Evolutionary conservation across 92 coral and sea anemone species (phyloP), one percentile per base, ranked within the genome.

Genomic region (Porites evermanni): DNA sequence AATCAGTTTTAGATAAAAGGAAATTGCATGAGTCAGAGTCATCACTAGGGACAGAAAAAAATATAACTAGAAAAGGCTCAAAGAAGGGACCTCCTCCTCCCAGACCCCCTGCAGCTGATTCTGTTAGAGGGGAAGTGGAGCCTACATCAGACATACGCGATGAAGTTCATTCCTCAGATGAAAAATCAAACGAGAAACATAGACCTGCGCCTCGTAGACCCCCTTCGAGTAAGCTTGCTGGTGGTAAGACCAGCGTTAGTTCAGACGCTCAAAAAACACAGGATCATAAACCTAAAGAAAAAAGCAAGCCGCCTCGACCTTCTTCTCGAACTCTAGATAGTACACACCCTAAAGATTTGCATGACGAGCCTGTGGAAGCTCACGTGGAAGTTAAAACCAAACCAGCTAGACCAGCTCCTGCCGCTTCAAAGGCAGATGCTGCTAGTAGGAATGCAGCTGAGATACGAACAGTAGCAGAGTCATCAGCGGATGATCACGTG

Each of bases 341-440:
- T 8, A 47, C 64, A 29, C 54, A 54, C 23, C 50, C 68, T 9
- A 83, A 73, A 50, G 50, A 83, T 2, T 47, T 16, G 16, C 79
- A 23, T 18, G 53, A 50, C 7, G 72, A 53, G 50, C 44, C 79
- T 13, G 74, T 7, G 1, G 60, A 83, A 56, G 23, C 68, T 60
- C 58, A 10, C n/a, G 72, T 65, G 32, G 82, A 76, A 16, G 74
- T 88, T 50, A 94, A 85, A 59, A 74, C 83, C 17, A 92, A 88
- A 80, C 94, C 92, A 8, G 82, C 89, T 12, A 88, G 95, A 61
- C 98, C 99, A 24, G 89, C 91, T n/a, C 85, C 98, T 4, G 66
- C 87, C 24, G 88, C 23, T 32, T 51, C 64, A 3, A 61, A 19
- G 70, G 16, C 60, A 14, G 29, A 47, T 73, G 71, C 32, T 47